Base-by-base conservation (phyloP, 2,888 invertebrate genomes). In the Ornithoptera priamus region DNA sequence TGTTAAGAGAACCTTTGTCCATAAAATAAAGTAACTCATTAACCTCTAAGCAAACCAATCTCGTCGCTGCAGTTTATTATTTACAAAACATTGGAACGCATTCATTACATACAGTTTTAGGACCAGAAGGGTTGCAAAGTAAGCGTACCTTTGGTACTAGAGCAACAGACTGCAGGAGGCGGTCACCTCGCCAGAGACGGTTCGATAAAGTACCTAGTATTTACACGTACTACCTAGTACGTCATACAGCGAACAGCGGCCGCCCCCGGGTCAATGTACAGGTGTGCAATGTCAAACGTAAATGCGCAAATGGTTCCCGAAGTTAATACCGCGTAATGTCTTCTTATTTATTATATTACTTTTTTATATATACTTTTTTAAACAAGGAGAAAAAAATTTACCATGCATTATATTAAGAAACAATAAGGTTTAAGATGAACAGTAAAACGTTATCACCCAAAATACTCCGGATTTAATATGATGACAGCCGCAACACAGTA, bases 61-160 rank as follows among this genome's bases (percentile, higher is more conserved):
- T 30, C 30, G 30, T 0, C 3, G 30, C 30, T 17, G 10, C 17
- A 15, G 4, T 15, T 50, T 50, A 50, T 15, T 12, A 50, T 15
- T 12, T 50, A 50, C 17, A 50, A 22, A 15, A 50, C 10, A 50
- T 15, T 50, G 17, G 17, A 15, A 17, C 5, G 5, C 10, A 50
- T 15, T 17, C n/a, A 17, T 15, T 50, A 50, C 12, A 50, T 12
- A 50, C 50, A 50, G 50, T 50, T 5, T 5, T 4, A 17, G 17
- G 10, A 12, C 12, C 15, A 82, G 87, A 90, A 90, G 90, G 90
- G 90, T 89, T 90, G 85, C 84, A 79, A 82, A 78, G 80, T 80
- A 78, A 81, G 76, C 82, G 84, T 88, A 90, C 88, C 89, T 90
- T 90, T 78, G 75, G 65, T 79, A 90, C 87, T 80, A 90, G 89